Evolutionary conservation across 2,888 invertebrate genomes (phyloP).

Genomic region (Tachina fera): DNA sequence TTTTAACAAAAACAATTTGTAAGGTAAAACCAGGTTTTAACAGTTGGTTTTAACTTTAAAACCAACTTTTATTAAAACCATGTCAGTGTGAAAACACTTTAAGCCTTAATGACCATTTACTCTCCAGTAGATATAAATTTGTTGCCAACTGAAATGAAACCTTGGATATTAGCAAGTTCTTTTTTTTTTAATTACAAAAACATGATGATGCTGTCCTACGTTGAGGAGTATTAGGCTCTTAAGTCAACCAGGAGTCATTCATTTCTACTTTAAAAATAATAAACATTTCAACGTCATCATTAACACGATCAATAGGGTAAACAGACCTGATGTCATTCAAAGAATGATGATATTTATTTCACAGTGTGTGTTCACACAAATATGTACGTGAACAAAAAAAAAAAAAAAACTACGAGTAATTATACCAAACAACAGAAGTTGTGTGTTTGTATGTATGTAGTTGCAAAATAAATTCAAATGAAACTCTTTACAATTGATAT

Average conservation of each 20-base stretch:
- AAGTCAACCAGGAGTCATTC: conserved; percentile 38
- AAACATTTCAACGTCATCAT: conserved; percentile 64
- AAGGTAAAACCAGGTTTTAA: too few relatives aligned
- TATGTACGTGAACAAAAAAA: conserved; percentile 14
- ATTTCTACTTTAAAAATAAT: conserved; percentile 33
- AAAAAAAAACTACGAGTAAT: neutral
- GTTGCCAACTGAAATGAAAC: conserved; percentile 24
- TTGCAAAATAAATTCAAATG: conserved; percentile 47
- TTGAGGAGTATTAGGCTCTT: neutral
- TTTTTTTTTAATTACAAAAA: conserved; percentile 12
- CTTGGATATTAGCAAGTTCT: neutral
- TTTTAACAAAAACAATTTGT: too few relatives aligned
- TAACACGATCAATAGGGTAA: conserved; percentile 58
- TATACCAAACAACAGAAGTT: neutral
- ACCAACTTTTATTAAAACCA: too few relatives aligned
- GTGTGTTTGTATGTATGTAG: neutral
- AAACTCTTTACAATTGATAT: conserved; percentile 55
- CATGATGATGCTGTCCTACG: conserved; percentile 21
- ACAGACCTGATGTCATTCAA: conserved; percentile 23
- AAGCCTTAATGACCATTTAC: too few relatives aligned
- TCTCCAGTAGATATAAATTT: neutral
- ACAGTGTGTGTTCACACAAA: neutral
- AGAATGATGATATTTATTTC: conserved; percentile 23
- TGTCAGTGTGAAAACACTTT: too few relatives aligned
- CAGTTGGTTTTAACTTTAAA: too few relatives aligned